These are phyloP conservation scores for Microctonus hyperodae DNA, from an alignment of 2,888 invertebrate genomes.

Conservation along the genomic window DNA sequence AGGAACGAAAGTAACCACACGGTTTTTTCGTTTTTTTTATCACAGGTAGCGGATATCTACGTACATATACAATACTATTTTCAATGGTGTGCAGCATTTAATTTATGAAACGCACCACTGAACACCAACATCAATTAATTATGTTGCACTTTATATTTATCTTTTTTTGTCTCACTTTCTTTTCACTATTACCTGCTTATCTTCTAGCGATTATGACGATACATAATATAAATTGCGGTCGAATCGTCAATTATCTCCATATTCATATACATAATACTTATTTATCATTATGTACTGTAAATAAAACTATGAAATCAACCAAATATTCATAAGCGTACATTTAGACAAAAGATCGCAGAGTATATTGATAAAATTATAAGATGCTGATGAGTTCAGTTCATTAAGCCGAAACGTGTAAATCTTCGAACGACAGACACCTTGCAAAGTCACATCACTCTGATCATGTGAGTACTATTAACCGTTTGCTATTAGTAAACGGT, in stretches of 20 bases:
- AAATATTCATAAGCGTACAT: neutral
- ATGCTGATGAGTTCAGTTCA: slow-evolving; percentile 46
- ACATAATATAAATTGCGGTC: neutral
- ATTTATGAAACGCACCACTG: slow-evolving; percentile 35
- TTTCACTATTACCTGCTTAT: slow-evolving; percentile 3
- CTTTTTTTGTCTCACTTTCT: slow-evolving; percentile 9
- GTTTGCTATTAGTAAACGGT: neutral
- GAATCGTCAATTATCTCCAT: too few species aligned
- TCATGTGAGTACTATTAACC: neutral
- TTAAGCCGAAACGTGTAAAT: slow-evolving; percentile 50
- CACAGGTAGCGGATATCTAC: slow-evolving; percentile 38
- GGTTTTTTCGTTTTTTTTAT: slow-evolving; percentile 36
- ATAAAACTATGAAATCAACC: too few species aligned
- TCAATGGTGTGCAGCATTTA: slow-evolving; percentile 20
- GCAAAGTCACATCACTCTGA: slow-evolving; percentile 17
- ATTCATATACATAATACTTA: too few species aligned
- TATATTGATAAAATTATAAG: slow-evolving; percentile 29
- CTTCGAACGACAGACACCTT: slow-evolving; percentile 36
- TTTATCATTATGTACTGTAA: too few species aligned
- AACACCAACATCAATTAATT: slow-evolving; percentile 33
- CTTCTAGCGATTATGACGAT: neutral
- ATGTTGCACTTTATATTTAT: slow-evolving; percentile 26
- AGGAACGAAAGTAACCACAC: slow-evolving; percentile 18
- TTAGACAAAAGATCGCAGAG: slow-evolving; percentile 13
- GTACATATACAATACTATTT: neutral